phyloP scores from a whole-genome alignment of 2,113 vertebrate genomes.

The Terrapene triunguis region DNA sequence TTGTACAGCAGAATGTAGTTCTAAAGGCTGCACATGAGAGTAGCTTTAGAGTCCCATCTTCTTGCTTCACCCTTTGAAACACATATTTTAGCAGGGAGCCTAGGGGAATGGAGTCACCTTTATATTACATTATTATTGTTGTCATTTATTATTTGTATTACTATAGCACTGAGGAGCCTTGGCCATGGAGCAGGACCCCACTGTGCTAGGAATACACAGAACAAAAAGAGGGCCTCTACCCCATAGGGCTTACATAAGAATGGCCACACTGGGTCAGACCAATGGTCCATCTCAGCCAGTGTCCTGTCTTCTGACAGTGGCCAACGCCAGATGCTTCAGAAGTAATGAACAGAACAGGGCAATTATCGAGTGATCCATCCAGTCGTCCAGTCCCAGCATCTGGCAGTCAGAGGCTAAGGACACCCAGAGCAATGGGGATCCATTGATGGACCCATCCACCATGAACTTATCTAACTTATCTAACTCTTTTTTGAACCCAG shows the following conservation, averaged over 20 bases:
- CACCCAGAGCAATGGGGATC: neutral
- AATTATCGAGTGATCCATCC: neutral
- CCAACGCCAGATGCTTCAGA: no score
- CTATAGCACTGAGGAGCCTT: neutral
- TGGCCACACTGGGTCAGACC: neutral
- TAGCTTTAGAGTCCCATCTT: rapidly evolving
- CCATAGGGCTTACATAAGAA: neutral
- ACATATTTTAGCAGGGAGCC: rapidly evolving
- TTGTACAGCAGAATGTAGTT: neutral
- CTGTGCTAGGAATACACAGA: neutral
- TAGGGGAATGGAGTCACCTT: neutral
- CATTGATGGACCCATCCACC: neutral
- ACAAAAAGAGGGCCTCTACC: neutral
- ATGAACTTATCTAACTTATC: neutral
- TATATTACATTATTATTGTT: neutral
- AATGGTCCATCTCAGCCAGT: neutral
- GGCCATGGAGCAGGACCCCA: neutral
- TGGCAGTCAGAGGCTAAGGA: neutral
- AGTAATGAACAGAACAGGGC: neutral
- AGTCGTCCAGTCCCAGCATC: neutral
- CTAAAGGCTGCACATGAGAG: neutral
- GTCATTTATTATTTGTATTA: neutral
- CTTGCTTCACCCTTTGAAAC: neutral
- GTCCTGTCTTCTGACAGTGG: neutral
- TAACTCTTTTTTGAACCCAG: neutral